phyloP scores from a whole-genome alignment of 92 coral and sea anemone species.

The Muricea muricata region DNA sequence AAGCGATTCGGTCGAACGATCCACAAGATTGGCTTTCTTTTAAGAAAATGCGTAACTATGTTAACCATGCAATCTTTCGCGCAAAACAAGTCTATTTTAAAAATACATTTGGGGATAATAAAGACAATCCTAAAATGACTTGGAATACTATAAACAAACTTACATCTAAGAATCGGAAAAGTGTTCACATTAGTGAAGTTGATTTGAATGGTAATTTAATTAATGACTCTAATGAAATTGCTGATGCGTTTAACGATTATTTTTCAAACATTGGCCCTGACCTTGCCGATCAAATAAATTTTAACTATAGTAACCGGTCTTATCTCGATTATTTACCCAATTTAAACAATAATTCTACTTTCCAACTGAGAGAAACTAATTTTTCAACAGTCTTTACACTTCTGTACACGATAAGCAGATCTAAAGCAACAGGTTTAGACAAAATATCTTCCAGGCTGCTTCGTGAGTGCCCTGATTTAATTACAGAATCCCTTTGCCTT shows the following conservation, averaged over 20 bases:
- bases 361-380: constrained; percentile 10
- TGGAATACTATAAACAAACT: constrained; percentile 70
- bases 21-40: background rate
- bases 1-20: background rate
- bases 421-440: constrained; percentile 64
- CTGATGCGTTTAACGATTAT: constrained; percentile 55
- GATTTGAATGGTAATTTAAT: constrained; percentile 9
- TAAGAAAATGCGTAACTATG: constrained; percentile 48
- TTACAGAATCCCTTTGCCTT: constrained; percentile 44
- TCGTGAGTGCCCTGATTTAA: constrained; percentile 66
- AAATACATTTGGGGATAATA: constrained; percentile 23
- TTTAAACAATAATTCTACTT: background rate
- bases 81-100: constrained; percentile 43
- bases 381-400: constrained; percentile 43
- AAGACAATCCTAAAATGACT: constrained; percentile 46
- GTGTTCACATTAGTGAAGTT: constrained; percentile 20
- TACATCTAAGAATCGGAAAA: constrained; percentile 38
- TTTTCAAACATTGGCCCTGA: constrained; percentile 63
- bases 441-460: constrained; percentile 69
- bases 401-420: constrained; percentile 64
- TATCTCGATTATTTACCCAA: background rate
- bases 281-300: constrained; percentile 40
- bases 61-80: constrained; percentile 40
- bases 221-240: constrained; percentile 24
- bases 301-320: background rate